Conservation (phyloP, 2,797 vertebrate species). For the Acanthurus lineatus region DNA sequence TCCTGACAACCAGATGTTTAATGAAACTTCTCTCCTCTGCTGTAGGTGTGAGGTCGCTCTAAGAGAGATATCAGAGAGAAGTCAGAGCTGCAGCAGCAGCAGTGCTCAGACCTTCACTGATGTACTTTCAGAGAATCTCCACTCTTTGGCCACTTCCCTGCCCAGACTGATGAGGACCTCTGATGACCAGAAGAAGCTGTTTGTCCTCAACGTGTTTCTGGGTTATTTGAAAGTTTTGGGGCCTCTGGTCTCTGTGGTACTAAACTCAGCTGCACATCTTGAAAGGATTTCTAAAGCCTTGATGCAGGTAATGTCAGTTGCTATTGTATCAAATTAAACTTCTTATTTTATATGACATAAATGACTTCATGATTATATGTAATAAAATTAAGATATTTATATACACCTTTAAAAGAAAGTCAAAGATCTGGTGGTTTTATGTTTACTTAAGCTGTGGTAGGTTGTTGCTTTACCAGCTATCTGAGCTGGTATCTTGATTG, state of each 20-base stretch:
- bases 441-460: background rate
- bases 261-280: constrained; percentile 90
- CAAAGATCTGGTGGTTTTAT: background rate
- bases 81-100: constrained; percentile 65
- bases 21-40: constrained; percentile 1
- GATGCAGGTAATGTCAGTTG: constrained; percentile 82
- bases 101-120: constrained; percentile 85
- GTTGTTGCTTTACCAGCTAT: background rate
- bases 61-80: constrained; percentile 79
- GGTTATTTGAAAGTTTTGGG: constrained; percentile 96
- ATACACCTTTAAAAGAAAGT: background rate
- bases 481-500: too few relatives aligned
- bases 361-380: background rate
- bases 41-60: constrained; percentile 80
- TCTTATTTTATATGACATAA: too few relatives aligned
- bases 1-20: background rate
- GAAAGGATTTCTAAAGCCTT: constrained; percentile 92
- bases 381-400: background rate
- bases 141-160: constrained; percentile 90
- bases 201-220: constrained; percentile 89
- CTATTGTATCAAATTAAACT: background rate
- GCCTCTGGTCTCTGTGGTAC: constrained; percentile 85
- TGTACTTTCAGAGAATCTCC: constrained; percentile 93
- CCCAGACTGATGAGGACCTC: constrained; percentile 93
- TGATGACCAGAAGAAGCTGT: constrained; percentile 91